These are phyloP conservation scores for Prosapia bicincta DNA, from an alignment of 2,888 invertebrate genomes.

Conservation along the genomic window DNA sequence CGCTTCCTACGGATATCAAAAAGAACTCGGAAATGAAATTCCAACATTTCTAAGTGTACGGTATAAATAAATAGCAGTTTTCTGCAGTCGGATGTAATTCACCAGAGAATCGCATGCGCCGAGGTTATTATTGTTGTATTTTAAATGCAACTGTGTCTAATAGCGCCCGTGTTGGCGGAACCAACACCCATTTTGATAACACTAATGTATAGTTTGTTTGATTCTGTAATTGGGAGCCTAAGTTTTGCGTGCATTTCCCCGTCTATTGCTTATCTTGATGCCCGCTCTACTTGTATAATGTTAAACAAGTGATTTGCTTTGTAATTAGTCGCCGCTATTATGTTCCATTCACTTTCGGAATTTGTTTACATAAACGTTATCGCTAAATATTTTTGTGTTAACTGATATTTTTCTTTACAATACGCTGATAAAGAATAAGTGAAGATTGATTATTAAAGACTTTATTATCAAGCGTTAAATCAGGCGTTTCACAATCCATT, in stretches of 20 bases:
- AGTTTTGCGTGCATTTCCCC: slow-evolving; percentile 14
- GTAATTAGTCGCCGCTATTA: background rate
- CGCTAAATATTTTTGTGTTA: no score
- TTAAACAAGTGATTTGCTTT: background rate
- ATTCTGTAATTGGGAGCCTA: slow-evolving; percentile 27
- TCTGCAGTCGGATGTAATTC: slow-evolving; percentile 14
- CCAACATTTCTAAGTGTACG: background rate
- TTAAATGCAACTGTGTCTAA: slow-evolving; percentile 18
- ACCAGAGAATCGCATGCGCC: slow-evolving; percentile 19
- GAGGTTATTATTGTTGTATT: slow-evolving; percentile 10
- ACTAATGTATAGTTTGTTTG: slow-evolving; percentile 29
- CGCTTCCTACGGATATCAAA: no score
- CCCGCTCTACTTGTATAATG: background rate
- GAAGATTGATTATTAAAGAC: no score
- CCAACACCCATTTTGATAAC: slow-evolving; percentile 27
- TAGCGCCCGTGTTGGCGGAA: slow-evolving; percentile 10
- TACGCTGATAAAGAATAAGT: no score
- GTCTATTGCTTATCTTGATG: background rate
- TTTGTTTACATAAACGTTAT: background rate
- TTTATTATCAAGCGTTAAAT: no score
- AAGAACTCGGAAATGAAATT: background rate
- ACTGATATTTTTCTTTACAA: no score
- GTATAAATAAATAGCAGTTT: background rate
- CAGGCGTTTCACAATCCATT: no score
- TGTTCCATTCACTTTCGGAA: background rate